Evolutionary conservation across 2,113 vertebrate species (phyloP).

Genomic region (pig (Sus scrofa)): DNA sequence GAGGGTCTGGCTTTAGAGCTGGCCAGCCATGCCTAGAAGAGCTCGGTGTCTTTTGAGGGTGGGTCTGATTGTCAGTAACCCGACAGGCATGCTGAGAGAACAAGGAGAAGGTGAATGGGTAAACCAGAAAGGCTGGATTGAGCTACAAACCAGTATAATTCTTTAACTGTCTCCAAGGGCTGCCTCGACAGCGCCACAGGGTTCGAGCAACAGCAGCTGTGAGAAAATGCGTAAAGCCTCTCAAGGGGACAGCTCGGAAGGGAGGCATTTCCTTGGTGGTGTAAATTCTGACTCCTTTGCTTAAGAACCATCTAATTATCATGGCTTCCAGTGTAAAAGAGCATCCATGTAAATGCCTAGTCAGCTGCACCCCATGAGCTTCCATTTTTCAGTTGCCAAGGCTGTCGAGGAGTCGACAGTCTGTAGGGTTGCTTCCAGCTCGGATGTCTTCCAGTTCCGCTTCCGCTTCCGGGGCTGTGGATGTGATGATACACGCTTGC

Average conservation of each 20-base stretch:
- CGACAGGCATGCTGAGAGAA: background rate
- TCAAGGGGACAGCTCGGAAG: background rate
- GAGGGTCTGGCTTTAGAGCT: background rate
- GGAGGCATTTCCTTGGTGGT: slow-evolving; percentile 2
- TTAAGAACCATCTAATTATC: background rate
- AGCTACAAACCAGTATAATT: background rate
- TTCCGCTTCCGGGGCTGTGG: background rate
- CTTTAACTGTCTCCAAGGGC: background rate
- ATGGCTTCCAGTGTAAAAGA: background rate
- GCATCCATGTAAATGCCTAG: background rate
- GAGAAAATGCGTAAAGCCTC: background rate
- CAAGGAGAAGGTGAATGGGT: background rate
- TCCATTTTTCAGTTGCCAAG: background rate
- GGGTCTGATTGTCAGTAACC: background rate
- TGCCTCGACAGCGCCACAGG: background rate
- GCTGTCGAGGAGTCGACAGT: background rate
- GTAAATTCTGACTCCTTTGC: background rate
- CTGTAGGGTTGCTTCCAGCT: background rate
- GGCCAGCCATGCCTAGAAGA: background rate
- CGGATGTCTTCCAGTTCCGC: background rate
- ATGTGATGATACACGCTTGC: background rate
- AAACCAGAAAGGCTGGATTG: slow-evolving; percentile 27
- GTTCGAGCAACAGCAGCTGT: background rate
- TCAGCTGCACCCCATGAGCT: background rate
- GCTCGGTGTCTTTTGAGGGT: background rate